Percentiles rank a stretch among this genome's conserved stretches.
phyloP scores from a whole-genome alignment of 2,888 invertebrate genomes.

The Aphodius sticticus region DNA sequence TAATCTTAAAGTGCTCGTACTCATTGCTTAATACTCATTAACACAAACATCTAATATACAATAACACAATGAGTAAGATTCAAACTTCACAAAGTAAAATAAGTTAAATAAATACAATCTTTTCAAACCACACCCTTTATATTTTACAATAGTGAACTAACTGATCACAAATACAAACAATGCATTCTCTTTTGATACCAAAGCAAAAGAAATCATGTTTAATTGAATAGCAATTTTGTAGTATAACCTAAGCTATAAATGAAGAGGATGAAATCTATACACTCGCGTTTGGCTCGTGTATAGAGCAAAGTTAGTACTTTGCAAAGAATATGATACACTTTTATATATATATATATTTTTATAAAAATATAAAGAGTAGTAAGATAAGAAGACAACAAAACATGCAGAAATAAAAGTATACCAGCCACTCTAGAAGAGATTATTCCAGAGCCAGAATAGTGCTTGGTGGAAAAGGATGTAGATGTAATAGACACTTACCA shows the following conservation, averaged over 20 bases:
- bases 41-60: no score
- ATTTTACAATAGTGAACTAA: neutral
- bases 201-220: neutral
- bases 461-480: slow-evolving; percentile 32
- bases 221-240: neutral
- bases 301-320: no score
- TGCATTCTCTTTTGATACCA: neutral
- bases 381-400: neutral
- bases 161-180: neutral
- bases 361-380: neutral
- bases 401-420: neutral
- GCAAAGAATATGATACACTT: no score
- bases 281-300: no score
- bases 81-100: neutral
- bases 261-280: no score
- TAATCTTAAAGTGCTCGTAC: no score
- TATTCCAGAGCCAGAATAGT: slow-evolving; percentile 31
- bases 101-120: neutral
- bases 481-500: slow-evolving; percentile 63
- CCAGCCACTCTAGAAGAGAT: neutral
- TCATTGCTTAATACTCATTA: slow-evolving; percentile 14
- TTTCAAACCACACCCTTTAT: neutral
- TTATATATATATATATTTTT: neutral
- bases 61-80: no score
- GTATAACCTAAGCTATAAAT: no score